Percentiles rank a stretch among this genome's conserved stretches.
Evolutionary conservation across 2,888 invertebrate species (phyloP).

Genomic region (Parnassius mnemosyne): DNA sequence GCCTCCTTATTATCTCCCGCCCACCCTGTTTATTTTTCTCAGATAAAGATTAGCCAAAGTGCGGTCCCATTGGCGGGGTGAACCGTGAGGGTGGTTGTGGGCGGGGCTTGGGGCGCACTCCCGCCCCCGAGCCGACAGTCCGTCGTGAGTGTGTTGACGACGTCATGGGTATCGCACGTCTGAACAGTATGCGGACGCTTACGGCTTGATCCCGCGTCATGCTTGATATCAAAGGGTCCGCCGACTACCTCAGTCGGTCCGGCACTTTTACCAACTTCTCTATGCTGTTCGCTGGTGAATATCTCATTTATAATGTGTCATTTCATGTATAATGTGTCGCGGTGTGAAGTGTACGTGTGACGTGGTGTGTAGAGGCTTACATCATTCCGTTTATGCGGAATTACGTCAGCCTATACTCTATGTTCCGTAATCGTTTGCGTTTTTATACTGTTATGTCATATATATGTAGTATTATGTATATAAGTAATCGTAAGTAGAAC

Average conservation of each 20-base stretch:
- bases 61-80: constrained; percentile 69
- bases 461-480: not conserved
- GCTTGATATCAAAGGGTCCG: constrained; percentile 95
- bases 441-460: not conserved
- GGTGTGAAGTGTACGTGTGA: constrained; percentile 46
- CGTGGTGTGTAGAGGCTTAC: constrained; percentile 18
- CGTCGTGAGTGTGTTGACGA: constrained; percentile 43
- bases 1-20: constrained; percentile 74
- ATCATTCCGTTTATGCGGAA: constrained; percentile 11
- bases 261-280: constrained; percentile 96
- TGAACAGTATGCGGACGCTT: constrained; percentile 53
- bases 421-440: not conserved
- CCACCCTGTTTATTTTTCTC: constrained; percentile 78
- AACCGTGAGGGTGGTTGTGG: constrained; percentile 46
- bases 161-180: constrained; percentile 54
- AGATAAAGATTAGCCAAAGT: constrained; percentile 79
- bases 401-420: constrained; percentile 8
- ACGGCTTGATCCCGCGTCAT: constrained; percentile 72
- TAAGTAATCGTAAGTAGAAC: constrained; percentile 17
- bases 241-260: constrained; percentile 94
- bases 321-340: constrained; percentile 45
- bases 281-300: constrained; percentile 95
- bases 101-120: constrained; percentile 46
- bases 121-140: constrained; percentile 41
- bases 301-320: constrained; percentile 43